Conservation (phyloP, 2,113 vertebrate genomes). For the Cyprinodon tularosa region DNA sequence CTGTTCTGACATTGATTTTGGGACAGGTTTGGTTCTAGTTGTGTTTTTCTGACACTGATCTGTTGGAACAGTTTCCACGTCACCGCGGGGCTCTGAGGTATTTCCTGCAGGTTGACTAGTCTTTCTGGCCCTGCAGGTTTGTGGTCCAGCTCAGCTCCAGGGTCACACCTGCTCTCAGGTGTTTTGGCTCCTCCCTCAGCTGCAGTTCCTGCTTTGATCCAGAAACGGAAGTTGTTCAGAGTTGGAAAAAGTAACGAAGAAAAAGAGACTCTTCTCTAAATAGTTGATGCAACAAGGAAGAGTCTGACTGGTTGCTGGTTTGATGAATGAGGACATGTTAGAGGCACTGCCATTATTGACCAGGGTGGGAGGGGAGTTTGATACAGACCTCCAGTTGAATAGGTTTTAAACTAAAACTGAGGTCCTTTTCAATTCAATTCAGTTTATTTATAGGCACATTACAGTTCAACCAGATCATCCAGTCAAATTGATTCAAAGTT, state of each 20-base stretch:
- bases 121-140: slow-evolving; percentile 22
- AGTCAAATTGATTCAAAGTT: too few species aligned
- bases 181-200: slow-evolving; percentile 16
- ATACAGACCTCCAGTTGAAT: too few species aligned
- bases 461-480: too few species aligned
- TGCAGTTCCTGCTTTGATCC: background rate
- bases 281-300: background rate
- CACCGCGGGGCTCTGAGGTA: background rate
- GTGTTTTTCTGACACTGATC: background rate
- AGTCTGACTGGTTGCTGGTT: background rate
- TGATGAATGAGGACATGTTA: too few species aligned
- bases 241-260: background rate
- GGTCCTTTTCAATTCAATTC: too few species aligned
- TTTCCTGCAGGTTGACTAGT: background rate
- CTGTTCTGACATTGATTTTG: background rate
- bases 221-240: background rate
- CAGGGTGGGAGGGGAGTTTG: too few species aligned
- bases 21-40: background rate
- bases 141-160: background rate
- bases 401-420: too few species aligned
- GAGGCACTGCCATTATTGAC: too few species aligned
- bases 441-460: too few species aligned
- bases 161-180: slow-evolving; percentile 12
- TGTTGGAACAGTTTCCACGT: background rate
- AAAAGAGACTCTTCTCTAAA: too few species aligned